Conservation (phyloP, 2,888 invertebrate species). For the Hybos culiciformis region DNA sequence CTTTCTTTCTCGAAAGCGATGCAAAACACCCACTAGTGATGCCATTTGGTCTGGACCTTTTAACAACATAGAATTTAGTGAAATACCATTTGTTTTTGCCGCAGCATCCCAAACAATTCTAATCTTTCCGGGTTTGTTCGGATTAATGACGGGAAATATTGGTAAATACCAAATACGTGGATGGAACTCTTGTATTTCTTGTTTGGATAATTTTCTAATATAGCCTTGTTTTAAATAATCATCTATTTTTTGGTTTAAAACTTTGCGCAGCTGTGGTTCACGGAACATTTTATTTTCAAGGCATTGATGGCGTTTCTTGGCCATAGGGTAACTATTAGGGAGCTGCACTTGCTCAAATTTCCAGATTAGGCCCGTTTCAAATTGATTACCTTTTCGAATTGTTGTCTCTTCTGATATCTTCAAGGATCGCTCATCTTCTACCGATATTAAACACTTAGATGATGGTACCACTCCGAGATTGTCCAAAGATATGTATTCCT, state of each 20-base stretch:
- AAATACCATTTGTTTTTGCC: slow-evolving; percentile 17
- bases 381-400: slow-evolving; percentile 5
- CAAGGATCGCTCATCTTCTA: slow-evolving; percentile 8
- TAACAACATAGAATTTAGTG: slow-evolving; percentile 21
- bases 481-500: slow-evolving; percentile 1
- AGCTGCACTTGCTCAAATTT: slow-evolving; percentile 11
- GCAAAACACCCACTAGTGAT: slow-evolving; percentile 23
- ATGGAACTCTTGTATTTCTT: slow-evolving; percentile 9
- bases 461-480: slow-evolving; percentile 5
- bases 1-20: slow-evolving; percentile 24
- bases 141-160: slow-evolving; percentile 19
- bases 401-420: slow-evolving; percentile 11
- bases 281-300: slow-evolving; percentile 14
- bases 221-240: slow-evolving; percentile 16
- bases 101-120: slow-evolving; percentile 26
- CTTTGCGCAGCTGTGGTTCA: slow-evolving; percentile 9
- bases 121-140: slow-evolving; percentile 19
- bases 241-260: slow-evolving; percentile 11
- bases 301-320: slow-evolving; percentile 10
- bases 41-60: slow-evolving; percentile 24
- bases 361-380: slow-evolving; percentile 17
- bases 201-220: slow-evolving; percentile 8
- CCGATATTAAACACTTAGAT: slow-evolving; percentile 4
- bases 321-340: slow-evolving; percentile 13
- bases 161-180: slow-evolving; percentile 20